Evolutionary conservation across 64 coral and sea anemone genomes (phyloP), one percentile per base, ranked within the genome.

Genomic region (Catalaphyllia jardinei): DNA sequence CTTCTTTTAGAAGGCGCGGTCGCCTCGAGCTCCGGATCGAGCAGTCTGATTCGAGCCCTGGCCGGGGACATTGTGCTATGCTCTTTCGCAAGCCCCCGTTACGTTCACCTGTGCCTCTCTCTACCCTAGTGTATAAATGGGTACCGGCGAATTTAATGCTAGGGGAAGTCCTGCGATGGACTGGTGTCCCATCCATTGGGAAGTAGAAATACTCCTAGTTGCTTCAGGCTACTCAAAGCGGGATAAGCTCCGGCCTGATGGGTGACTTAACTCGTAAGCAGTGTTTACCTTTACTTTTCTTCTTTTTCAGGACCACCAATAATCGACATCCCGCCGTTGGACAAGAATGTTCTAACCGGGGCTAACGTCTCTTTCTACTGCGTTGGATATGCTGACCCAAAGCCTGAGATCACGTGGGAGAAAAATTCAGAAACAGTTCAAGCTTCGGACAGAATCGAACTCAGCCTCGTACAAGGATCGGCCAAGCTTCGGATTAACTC

Each of bases 341-440:
- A 91, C 16, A 74, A 77, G 8, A 71, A 88, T 13, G 95, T 96
- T 87, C 55, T 93, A 12, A 77, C 91, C 52, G 95, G 95, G 31
- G 83, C 91, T 0, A 93, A 88, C 19, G 83, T 96, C 0, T 87
- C 88, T 2, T 91, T 96, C 6, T 91, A 77, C 31, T 96, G 95
- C 33, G 82, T 73, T 24, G 92, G 74, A 24, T 54, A 93, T 62
- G 95, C 91, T 2, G 75, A 35, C 16, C 95, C 91, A 30, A 1
- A 20, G 0, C 95, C 95, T 4, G 33, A 80, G 13, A 22, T 96
- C 15, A 49, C 22, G 4, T 96, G 95, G 95, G 51, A 50, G 76
- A 93, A 91, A 29, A 93, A 96, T 61, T 82, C 82, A 16, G 55
- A 73, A 38, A 28, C 12, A 24, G 20, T 85, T 0, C 24, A 69